Conservation (phyloP, 2,888 invertebrate genomes). For the Xanthia icteritia region DNA sequence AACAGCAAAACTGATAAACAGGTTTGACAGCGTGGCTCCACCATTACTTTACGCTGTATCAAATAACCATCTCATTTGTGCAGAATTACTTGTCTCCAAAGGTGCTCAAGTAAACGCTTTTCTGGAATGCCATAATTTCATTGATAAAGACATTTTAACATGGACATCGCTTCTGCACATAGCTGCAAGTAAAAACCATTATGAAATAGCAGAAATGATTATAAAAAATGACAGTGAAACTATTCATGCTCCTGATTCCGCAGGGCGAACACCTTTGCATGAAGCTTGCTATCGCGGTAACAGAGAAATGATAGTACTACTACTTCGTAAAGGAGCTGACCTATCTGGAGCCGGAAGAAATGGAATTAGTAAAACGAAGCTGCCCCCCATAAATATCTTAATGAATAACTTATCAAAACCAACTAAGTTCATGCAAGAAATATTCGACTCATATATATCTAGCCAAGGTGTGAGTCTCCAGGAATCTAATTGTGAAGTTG, state of each 20-base stretch:
- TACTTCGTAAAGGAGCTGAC: slow-evolving; percentile 80
- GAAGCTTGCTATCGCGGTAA: slow-evolving; percentile 84
- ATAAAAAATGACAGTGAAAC: slow-evolving; percentile 75
- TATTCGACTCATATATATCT: slow-evolving; percentile 84
- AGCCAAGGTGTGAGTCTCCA: slow-evolving; percentile 77
- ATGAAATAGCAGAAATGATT: slow-evolving; percentile 75
- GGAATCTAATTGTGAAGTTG: slow-evolving; percentile 76
- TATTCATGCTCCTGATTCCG: slow-evolving; percentile 54
- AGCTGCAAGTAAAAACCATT: slow-evolving; percentile 78
- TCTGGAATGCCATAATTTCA: slow-evolving; percentile 44
- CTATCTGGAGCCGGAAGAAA: slow-evolving; percentile 40
- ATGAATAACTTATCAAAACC: slow-evolving; percentile 84
- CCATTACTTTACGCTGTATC: slow-evolving; percentile 66
- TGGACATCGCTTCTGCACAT: slow-evolving; percentile 69
- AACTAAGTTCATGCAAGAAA: slow-evolving; percentile 82
- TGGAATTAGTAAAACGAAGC: slow-evolving; percentile 46
- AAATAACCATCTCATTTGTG: slow-evolving; percentile 71
- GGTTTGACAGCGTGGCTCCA: slow-evolving; percentile 43
- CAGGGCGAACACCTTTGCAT: slow-evolving; percentile 68
- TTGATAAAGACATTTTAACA: slow-evolving; percentile 2
- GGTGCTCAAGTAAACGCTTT: slow-evolving; percentile 63
- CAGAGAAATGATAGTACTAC: slow-evolving; percentile 84
- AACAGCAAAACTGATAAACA: slow-evolving; percentile 49
- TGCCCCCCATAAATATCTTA: slow-evolving; percentile 82
- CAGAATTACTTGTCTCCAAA: slow-evolving; percentile 69